Base-by-base conservation (phyloP, 2,797 vertebrate species). In the Setipinna tenuifilis region DNA sequence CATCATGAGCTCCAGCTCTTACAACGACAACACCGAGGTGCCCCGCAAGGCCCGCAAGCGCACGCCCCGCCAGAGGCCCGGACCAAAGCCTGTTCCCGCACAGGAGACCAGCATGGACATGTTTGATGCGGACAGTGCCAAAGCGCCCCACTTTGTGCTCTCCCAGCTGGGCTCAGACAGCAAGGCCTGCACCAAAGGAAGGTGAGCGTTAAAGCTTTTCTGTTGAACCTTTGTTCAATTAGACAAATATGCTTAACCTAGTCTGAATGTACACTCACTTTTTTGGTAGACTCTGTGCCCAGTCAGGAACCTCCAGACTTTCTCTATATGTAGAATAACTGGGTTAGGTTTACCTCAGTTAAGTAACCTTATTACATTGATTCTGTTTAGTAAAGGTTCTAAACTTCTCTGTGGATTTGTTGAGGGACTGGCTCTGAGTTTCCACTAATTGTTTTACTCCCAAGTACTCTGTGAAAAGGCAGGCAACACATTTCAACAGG, bases 11-110 rank as follows among this genome's bases (percentile, higher is more conserved):
- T 95, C 95, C 88, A 96, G 94, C 91, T 98, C 98, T 89, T 99
- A 99, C 96, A 99, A 99, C 90, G 98, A 99, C 96, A 99, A 99
- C 96, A 99, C 97, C 83, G 98, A 98, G 94, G 98, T 98, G 91
- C 98, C 98, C 89, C 96, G 98, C 91, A 99, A 99, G 95, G 99
- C 98, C 85, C 98, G 98, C 89, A 99, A 99, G 90, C 97, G 98
- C 86, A 99, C 98, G 84, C 97, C 98, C 85, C 98, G 99, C 90
- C 98, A 99, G 94, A 97, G 97, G 91, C 98, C 98, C 25, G 98
- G 98, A 84, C 96, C 97, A 88, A 99, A 98, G 94, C 94, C 96
- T 61, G 94, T 91, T 83, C 93, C 95, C 81, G 93, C 94, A 81
- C 96, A 94, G 88, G 97, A 95, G 89, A 96, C 97, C 95, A 98